Evolutionary conservation across 2,797 vertebrate genomes (phyloP), one percentile per base, ranked within the genome.

Genomic region (Huso huso): DNA sequence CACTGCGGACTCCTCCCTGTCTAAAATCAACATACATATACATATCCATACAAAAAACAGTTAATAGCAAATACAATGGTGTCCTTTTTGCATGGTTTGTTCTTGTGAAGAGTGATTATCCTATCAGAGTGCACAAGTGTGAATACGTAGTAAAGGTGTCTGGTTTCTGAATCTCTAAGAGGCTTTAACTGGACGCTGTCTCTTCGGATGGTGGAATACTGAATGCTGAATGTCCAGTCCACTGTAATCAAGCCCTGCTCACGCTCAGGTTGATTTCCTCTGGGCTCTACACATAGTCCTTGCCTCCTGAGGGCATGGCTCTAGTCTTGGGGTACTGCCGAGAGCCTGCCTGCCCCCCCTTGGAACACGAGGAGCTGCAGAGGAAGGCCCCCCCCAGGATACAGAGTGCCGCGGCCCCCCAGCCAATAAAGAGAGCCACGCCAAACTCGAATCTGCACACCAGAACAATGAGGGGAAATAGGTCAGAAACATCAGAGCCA

Each of bases 351-450:
- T 12, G 9, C 1, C 6, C 13, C 5, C 49, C 37, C 64, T 72
- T 80, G n/a, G 90, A 87, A 76, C 88, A 80, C 23, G 4, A 23
- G 48, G 86, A 89, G 53, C 88, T 93, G 72, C 88, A 88, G 60
- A 97, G 85, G 73, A 96, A 86, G 65, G 76, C 65, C 0, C 95
- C 95, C 0, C 95, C 95, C 2, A 90, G 71, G 6, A 92, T 70
- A 37, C 81, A 87, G 75, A 96, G 82, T 68, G 93, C 74, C 70
- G 92, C 85, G 2, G 91, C 93, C 4, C 83, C 86, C 92, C 92
- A 95, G 69, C 94, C 95, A 23, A 93, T 83, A 63, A 94, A 95
- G 63, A 96, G 87, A 7, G 95, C 93, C 0, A 81, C 88, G 18
- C 95, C 95, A 68, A 96, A 94, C 75, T 94, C 94, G 71, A 77